A percentile compares a stretch with the other conserved stretches of the same genome.
These are phyloP conservation scores for Anodontia alba DNA, from an alignment of 2,888 invertebrate species.

Conservation along the genomic window DNA sequence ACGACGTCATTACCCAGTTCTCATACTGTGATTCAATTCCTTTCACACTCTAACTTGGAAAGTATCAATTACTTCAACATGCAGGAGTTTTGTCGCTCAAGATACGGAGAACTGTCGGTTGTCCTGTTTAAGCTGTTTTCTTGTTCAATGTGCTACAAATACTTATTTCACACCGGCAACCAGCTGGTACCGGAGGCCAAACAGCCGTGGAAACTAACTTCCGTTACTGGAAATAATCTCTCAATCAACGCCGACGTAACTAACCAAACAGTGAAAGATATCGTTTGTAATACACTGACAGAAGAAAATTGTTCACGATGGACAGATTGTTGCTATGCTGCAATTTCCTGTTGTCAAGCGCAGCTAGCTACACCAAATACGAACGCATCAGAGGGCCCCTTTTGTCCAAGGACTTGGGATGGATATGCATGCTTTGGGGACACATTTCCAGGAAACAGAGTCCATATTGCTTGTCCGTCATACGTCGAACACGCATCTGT, in stretches of 20 bases:
- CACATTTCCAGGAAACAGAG: conserved; percentile 73
- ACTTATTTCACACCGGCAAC: conserved; percentile 60
- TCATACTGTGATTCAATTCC: not conserved
- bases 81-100: conserved; percentile 51
- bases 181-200: conserved; percentile 26
- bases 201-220: conserved; percentile 33
- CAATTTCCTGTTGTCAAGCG: conserved; percentile 64
- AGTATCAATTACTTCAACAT: conserved; percentile 8
- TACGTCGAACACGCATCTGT: conserved; percentile 85
- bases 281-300: conserved; percentile 62
- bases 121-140: conserved; percentile 58
- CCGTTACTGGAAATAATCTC: conserved; percentile 27
- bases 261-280: conserved; percentile 46
- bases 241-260: conserved; percentile 60
- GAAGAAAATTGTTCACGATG: conserved; percentile 66
- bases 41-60: not conserved
- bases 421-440: conserved; percentile 76
- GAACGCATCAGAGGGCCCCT: conserved; percentile 36
- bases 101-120: conserved; percentile 43
- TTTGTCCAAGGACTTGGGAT: conserved; percentile 78
- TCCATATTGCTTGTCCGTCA: conserved; percentile 64
- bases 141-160: conserved; percentile 70
- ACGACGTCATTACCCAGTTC: not conserved
- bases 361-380: conserved; percentile 49
- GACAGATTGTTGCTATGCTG: conserved; percentile 69